Percentiles rank a stretch among this genome's conserved stretches.
Evolutionary conservation across 2,888 invertebrate species (phyloP).

Genomic region (Apodemia duryi): DNA sequence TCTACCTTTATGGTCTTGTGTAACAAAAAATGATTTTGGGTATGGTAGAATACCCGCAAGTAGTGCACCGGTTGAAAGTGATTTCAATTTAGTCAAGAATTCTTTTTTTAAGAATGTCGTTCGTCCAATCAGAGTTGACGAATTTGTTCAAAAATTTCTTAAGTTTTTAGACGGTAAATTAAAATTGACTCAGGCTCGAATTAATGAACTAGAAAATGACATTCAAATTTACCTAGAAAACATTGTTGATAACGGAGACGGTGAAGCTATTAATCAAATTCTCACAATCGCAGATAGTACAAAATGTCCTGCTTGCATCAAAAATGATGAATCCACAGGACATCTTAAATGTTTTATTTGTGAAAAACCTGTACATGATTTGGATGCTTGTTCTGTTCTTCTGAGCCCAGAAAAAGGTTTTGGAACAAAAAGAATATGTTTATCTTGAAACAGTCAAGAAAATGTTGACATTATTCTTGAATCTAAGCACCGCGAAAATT

Average conservation of each 20-base stretch:
- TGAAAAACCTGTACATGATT: constrained; percentile 5
- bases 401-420: neutral
- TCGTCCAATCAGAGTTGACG: constrained; percentile 4
- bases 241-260: neutral
- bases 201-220: neutral
- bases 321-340: neutral
- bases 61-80: constrained; percentile 5
- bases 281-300: neutral
- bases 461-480: neutral
- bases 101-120: constrained; percentile 5
- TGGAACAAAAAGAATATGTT: constrained; percentile 7
- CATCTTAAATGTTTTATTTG: constrained; percentile 5
- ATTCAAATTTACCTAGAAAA: neutral
- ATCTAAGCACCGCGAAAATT: neutral
- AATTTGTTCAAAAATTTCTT: neutral
- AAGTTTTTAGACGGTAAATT: constrained; percentile 1
- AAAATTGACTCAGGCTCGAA: neutral
- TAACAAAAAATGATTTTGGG: constrained; percentile 4
- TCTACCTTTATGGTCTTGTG: constrained; percentile 10
- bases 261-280: neutral
- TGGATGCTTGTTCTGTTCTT: neutral
- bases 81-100: constrained; percentile 2
- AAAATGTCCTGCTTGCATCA: constrained; percentile 3
- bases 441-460: neutral
- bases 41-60: constrained; percentile 6